phyloP scores from a whole-genome alignment of 2,888 invertebrate genomes.

The Amaurobius ferox region DNA sequence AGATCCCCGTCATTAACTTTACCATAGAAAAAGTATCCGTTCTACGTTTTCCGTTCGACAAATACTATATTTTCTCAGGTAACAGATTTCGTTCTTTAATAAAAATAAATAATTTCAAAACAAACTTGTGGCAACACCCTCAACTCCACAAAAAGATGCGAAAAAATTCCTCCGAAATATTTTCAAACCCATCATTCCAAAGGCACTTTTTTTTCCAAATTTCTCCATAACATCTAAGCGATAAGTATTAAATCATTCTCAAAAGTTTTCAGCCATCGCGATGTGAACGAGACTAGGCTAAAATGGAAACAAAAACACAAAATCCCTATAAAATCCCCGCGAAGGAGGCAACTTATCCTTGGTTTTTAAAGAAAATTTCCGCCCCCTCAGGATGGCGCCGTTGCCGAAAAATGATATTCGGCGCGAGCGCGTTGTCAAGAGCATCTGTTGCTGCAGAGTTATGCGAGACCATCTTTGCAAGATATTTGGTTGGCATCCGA shows the following conservation, averaged over 20 bases:
- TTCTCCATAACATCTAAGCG: neutral
- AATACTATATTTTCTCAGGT: too few species aligned
- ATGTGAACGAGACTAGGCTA: neutral
- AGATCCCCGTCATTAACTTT: too few species aligned
- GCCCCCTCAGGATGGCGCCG: slow-evolving; percentile 1
- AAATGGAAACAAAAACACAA: slow-evolving; percentile 8
- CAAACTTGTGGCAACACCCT: too few species aligned
- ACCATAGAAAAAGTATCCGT: too few species aligned
- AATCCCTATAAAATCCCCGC: neutral
- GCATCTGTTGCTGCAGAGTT: slow-evolving; percentile 70
- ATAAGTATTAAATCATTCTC: slow-evolving; percentile 8
- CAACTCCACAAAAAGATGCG: too few species aligned
- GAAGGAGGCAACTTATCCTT: slow-evolving; percentile 5
- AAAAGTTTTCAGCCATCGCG: neutral
- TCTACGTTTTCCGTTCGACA: too few species aligned
- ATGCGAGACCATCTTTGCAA: slow-evolving; percentile 69
- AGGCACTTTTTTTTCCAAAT: neutral
- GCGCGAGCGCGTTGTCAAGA: slow-evolving; percentile 54
- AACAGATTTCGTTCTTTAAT: too few species aligned
- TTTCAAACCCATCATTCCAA: neutral
- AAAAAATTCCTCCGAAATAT: neutral
- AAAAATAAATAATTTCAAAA: too few species aligned
- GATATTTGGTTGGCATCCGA: slow-evolving; percentile 71
- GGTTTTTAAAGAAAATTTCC: slow-evolving; percentile 9
- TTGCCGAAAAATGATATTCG: slow-evolving; percentile 46